phyloP scores from a whole-genome alignment of 2,888 invertebrate genomes.

The Drepana falcataria region DNA sequence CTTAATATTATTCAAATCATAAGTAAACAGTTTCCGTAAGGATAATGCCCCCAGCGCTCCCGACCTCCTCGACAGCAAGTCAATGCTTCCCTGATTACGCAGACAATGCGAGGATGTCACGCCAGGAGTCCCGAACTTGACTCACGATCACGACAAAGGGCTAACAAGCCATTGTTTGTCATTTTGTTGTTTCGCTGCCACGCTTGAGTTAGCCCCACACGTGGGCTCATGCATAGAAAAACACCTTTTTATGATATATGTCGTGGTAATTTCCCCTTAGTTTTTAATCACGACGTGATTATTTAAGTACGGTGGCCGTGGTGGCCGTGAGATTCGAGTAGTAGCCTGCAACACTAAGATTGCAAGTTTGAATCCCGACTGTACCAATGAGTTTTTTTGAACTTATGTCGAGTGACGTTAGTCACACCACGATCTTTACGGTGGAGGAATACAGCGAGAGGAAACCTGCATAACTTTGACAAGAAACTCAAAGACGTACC shows the following conservation, averaged over 20 bases:
- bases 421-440: no score
- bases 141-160: slow-evolving; percentile 65
- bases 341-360: no score
- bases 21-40: neutral
- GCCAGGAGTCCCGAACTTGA: slow-evolving; percentile 48
- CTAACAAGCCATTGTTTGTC: slow-evolving; percentile 71
- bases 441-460: no score
- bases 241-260: neutral
- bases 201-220: slow-evolving; percentile 23
- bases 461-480: no score
- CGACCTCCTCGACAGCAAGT: slow-evolving; percentile 38
- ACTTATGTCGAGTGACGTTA: no score
- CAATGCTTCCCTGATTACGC: slow-evolving; percentile 59
- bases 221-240: slow-evolving; percentile 7
- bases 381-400: no score
- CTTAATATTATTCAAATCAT: neutral
- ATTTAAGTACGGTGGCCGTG: no score
- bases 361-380: no score
- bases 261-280: neutral
- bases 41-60: slow-evolving; percentile 14
- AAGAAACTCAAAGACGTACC: no score
- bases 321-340: no score
- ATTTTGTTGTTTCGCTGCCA: slow-evolving; percentile 28
- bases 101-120: slow-evolving; percentile 68
- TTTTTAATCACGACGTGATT: no score